These are phyloP conservation scores for Gallinago paraguaiae DNA, from an alignment of 2,113 vertebrate genomes.

Conservation along the genomic window DNA sequence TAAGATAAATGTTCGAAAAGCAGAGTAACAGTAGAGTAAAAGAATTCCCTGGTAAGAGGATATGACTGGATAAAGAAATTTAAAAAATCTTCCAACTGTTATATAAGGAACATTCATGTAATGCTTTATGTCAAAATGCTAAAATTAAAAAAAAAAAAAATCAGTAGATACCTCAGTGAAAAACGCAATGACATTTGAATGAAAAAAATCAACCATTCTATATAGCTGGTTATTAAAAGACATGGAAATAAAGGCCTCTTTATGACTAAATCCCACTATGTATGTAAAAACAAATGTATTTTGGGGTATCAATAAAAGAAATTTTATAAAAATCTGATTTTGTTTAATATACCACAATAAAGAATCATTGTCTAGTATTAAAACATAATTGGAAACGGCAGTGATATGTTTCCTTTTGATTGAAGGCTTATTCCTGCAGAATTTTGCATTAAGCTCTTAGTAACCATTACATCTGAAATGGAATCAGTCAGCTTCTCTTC, in stretches of 20 bases:
- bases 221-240: neutral
- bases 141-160: neutral
- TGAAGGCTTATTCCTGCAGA: neutral
- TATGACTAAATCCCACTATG: neutral
- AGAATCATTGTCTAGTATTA: neutral
- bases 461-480: slow-evolving; percentile 13
- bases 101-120: neutral
- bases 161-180: neutral
- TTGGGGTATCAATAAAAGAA: neutral
- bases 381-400: neutral
- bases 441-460: neutral
- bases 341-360: neutral
- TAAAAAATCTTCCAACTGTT: neutral
- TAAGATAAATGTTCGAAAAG: neutral
- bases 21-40: neutral
- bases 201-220: neutral
- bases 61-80: neutral
- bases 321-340: neutral
- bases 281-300: neutral
- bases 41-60: neutral
- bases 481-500: slow-evolving; percentile 1
- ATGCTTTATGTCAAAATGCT: neutral
- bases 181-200: neutral
- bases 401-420: neutral
- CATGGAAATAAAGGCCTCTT: neutral